Evolutionary conservation across 2,888 invertebrate genomes (phyloP), one percentile per base, ranked within the genome.

Genomic region (Escarpia spicata): DNA sequence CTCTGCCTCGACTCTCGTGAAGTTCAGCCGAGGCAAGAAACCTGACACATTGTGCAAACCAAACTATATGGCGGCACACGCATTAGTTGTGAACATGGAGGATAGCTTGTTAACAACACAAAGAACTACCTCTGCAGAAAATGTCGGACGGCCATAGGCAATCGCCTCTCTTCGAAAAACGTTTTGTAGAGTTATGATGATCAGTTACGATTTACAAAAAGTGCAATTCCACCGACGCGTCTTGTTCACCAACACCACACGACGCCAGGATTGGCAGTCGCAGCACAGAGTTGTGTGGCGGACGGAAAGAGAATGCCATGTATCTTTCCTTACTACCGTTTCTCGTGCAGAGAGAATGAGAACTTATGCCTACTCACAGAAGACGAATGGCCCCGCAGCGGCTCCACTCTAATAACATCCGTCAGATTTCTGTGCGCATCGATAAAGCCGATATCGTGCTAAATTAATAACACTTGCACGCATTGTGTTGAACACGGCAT

Each of bases 401-500:
- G 3, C 26, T 26, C 19, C 75, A 75, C 75, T 26, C 26, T n/a
- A 75, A n/a, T 19, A 75, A 75, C 75, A 75, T 75, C 75, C 26
- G 26, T 75, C 75, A 75, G 75, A 75, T 75, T 75, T 75, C 75
- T 75, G 75, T 75, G 75, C 75, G 75, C 75, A 75, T 75, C 75
- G 75, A 75, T 75, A 75, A 75, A 19, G n/a, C 75, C 75, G 75
- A 75, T 75, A 75, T 75, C 19, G 75, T 75, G 26, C 75, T 75
- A 19, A 75, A 75, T 75, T 52, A 52, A 52, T 52, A 52, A 52
- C 52, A 52, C 52, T 75, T 75, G 75, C 75, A 0, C n/a, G 26
- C 75, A 75, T 75, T 75, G 19, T 75, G n/a, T 26, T 75, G n/a
- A 75, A 15, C 75, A 75, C 75, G 75, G 19, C 75, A 26, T 26